Base-by-base conservation (phyloP, 1,140 invertebrate species). In the Drosophila carrolli region DNA sequence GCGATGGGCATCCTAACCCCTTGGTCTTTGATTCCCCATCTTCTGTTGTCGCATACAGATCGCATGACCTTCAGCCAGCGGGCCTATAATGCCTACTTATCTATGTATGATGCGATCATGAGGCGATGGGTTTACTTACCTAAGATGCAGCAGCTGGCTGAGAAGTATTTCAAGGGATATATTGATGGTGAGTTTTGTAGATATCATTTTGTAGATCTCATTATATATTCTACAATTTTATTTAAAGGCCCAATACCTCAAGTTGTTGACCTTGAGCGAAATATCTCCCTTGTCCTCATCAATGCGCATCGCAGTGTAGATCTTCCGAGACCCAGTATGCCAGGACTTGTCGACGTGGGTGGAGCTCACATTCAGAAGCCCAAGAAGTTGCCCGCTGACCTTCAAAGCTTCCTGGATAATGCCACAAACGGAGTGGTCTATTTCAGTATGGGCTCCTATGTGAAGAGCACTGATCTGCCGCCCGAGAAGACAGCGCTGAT, bases 391-490 rank as follows among this genome's bases (percentile, higher is more conserved):
- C 92, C 94, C 4, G 19, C 76, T 67, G 90, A 93, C 23, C 57
- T 93, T 5, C 81, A 93, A 65, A 68, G 84, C 6, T 94, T 94
- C 68, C 71, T 95, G 14, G 93, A 94, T 50, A 92, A 91, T 35
- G 92, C 94, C 54, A 91, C 78, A 5, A 78, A 95, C 41, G 94
- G 94, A 1, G 93, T 93, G 13, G 94, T 95, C 77, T 94, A 94
- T 72, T 94, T 95, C 74, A 94, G 93, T 62, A 85, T 95, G 55
- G 95, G 95, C 14, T 94, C 94, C 43, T 94, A 94, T 84, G 91
- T 94, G 74, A 93, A 94, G 82, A 93, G 93, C 72, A 92, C 92
- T 38, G 92, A 93, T 47, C 90, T 95, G 85, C 93, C 94, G 13
- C 57, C 86, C 6, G 82, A 91, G 40, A 88, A 83, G 53, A 84